A percentile compares a stretch with the other conserved stretches of the same genome.
Evolutionary conservation across 2,888 invertebrate genomes (phyloP).

Genomic region (Itoplectis maculator): DNA sequence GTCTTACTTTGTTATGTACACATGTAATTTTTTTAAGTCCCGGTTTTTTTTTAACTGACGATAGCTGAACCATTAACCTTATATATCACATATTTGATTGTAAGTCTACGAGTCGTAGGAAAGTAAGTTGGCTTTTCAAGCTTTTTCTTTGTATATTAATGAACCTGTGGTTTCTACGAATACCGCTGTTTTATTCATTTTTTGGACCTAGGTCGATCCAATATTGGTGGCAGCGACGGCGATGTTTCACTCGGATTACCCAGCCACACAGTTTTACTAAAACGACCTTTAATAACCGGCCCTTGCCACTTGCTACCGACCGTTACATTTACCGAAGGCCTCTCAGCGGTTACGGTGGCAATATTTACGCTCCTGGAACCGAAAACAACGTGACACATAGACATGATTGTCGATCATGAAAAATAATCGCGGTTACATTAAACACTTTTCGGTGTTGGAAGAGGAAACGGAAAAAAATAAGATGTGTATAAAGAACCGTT

Average conservation of each 20-base stretch:
- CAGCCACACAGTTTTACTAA: constrained; percentile 82
- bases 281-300: constrained; percentile 82
- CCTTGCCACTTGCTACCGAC: constrained; percentile 81
- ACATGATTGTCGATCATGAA: not conserved
- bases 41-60: not conserved
- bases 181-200: constrained; percentile 71
- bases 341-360: constrained; percentile 77
- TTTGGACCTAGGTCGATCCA: constrained; percentile 76
- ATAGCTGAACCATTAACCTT: not conserved
- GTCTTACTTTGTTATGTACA: too few species aligned
- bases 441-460: constrained; percentile 23
- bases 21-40: not conserved
- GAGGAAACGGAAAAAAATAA: constrained; percentile 18
- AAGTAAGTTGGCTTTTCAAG: not conserved
- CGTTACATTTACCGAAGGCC: constrained; percentile 72
- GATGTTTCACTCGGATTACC: constrained; percentile 80
- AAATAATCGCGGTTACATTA: not conserved
- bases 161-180: not conserved
- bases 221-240: constrained; percentile 76
- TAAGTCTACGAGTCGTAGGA: not conserved
- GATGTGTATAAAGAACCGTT: constrained; percentile 24
- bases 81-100: not conserved
- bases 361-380: constrained; percentile 79
- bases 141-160: not conserved
- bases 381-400: constrained; percentile 51